These are phyloP conservation scores for Agriotes lineatus DNA, from an alignment of 2,888 invertebrate genomes.

Conservation along the genomic window DNA sequence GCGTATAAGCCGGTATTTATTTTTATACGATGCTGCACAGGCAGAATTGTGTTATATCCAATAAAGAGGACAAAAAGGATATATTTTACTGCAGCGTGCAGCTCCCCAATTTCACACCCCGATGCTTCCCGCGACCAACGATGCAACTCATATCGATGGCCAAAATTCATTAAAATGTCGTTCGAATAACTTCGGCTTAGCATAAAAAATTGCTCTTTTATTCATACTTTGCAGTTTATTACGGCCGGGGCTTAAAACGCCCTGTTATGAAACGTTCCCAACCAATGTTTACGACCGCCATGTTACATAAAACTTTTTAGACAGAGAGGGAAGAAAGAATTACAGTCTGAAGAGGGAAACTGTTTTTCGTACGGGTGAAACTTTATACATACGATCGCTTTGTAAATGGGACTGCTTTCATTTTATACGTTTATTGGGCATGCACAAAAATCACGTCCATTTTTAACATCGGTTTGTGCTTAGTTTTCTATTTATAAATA, in stretches of 20 bases:
- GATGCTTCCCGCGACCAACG: conserved; percentile 57
- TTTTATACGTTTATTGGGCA: too few relatives aligned
- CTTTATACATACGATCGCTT: too few relatives aligned
- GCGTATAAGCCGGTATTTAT: conserved; percentile 62
- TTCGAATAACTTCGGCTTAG: conserved; percentile 42
- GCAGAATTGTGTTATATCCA: conserved; percentile 58
- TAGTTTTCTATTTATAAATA: too few relatives aligned
- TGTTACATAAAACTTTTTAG: conserved; percentile 1
- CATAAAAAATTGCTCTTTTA: conserved; percentile 43
- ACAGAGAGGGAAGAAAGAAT: background rate
- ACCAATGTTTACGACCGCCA: conserved; percentile 24
- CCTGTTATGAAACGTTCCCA: conserved; percentile 20
- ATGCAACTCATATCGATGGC: conserved; percentile 63
- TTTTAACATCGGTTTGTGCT: too few relatives aligned
- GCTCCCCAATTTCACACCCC: conserved; percentile 64
- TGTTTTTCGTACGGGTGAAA: background rate
- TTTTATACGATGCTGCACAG: conserved; percentile 60
- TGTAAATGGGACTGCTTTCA: too few relatives aligned
- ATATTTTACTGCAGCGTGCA: conserved; percentile 62
- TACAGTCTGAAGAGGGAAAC: background rate
- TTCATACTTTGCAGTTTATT: conserved; percentile 42
- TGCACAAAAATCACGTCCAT: too few relatives aligned
- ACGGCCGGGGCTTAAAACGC: conserved; percentile 23
- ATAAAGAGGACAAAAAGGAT: conserved; percentile 54
- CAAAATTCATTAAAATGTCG: conserved; percentile 62